Evolutionary conservation across 2,888 invertebrate genomes (phyloP).

Genomic region (Melanostoma scalare): DNA sequence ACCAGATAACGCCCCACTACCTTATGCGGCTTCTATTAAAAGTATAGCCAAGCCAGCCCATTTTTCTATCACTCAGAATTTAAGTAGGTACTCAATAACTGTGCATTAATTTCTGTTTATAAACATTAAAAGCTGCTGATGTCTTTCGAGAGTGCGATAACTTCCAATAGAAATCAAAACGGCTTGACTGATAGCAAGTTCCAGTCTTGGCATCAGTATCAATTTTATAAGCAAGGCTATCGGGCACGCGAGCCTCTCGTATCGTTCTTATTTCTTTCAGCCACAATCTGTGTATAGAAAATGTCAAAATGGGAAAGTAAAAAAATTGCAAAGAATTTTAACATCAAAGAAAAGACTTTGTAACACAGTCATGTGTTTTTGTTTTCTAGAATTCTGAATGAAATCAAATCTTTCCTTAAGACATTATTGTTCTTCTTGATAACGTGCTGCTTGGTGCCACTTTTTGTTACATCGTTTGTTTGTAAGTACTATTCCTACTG

Average conservation of each 20-base stretch:
- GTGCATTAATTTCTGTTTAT: conserved; percentile 59
- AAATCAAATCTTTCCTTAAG: conserved; percentile 78
- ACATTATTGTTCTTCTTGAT: conserved; percentile 78
- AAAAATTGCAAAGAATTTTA: not conserved
- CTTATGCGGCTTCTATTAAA: no score
- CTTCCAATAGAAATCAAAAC: conserved; percentile 5
- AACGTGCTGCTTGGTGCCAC: conserved; percentile 78
- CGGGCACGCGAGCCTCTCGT: conserved; percentile 19
- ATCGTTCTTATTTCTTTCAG: not conserved
- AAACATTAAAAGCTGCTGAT: conserved; percentile 43
- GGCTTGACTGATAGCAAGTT: conserved; percentile 41
- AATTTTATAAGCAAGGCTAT: conserved; percentile 37
- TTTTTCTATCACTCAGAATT: not conserved
- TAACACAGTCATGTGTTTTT: not conserved
- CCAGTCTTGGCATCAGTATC: conserved; percentile 52
- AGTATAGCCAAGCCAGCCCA: no score
- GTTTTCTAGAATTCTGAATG: conserved; percentile 77
- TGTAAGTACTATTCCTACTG: conserved; percentile 78
- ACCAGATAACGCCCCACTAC: no score
- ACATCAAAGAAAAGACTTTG: not conserved
- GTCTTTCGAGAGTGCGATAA: conserved; percentile 22
- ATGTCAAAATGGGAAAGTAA: conserved; percentile 66
- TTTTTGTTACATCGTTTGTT: conserved; percentile 78
- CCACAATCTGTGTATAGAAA: conserved; percentile 2
- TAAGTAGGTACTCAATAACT: conserved; percentile 1